Base-by-base conservation (phyloP, 2,113 vertebrate species). In the Calonectris borealis region DNA sequence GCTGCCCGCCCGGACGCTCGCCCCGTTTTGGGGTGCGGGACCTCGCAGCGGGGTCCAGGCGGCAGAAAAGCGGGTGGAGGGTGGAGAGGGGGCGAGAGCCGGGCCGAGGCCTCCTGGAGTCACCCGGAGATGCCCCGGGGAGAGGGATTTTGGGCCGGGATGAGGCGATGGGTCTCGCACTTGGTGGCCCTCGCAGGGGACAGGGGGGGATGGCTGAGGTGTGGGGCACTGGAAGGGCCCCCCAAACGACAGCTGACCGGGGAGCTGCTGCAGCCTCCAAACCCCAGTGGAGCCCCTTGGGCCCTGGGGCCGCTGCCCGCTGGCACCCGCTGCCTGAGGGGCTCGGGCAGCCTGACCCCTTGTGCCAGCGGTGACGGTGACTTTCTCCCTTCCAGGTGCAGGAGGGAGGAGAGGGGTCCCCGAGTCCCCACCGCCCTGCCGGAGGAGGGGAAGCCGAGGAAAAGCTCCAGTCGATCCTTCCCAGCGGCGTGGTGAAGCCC, bases 371-470 rank as follows among this genome's bases (percentile, higher is more conserved):
- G 58, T 81, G 55, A 93, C 5, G 0, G 26, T 58, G 36, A 81
- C 70, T 91, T 94, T 93, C 48, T 90, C 27, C 77, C 46, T 91
- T 91, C 46, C 61, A 96, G 96, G 70, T 68, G 42, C 25, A 40
- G 57, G 38, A 78, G 29, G 22, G 25, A 86, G 46, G 60, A 58
- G 51, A 19, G 32, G 12, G n/a, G 25, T 32, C 70, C 25, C 38
- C 2, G 31, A n/a, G 64, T 55, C 62, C 66, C n/a, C 25, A 6
- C 38, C 6, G 6, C 7, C 15, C n/a, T 40, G 60, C 48, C 2
- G 0, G 87, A 89, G 49, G 36, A 84, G 21, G 21, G n/a, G 42
- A 76, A 55, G 11, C 44, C 0, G 2, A 69, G 72, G 32, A 29
- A 32, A 62, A 60, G 22, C 44, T 86, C 46, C 3, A 6, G 6